Evolutionary conservation across 2,888 invertebrate species (phyloP), one percentile per base, ranked within the genome.

Genomic region (Apotomis capreana): DNA sequence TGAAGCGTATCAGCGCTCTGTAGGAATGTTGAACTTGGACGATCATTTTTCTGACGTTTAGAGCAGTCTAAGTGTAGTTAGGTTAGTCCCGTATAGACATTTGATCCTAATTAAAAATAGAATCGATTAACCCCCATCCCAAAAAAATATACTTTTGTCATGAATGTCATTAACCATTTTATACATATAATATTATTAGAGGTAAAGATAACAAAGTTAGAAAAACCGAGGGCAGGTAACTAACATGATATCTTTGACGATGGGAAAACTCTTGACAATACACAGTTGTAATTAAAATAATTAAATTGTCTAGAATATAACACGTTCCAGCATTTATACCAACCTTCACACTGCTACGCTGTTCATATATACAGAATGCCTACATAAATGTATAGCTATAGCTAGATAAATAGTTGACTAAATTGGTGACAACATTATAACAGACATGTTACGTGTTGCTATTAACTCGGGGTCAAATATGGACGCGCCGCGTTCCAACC

Each of bases 391-490:
- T 6, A 6, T 49, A 49, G 9, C 3, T 49, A 13, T 49, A 61
- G 51, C 49, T 52, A 64, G 63, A 64, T 59, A 67, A 70, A 49
- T 61, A 51, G 44, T 55, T 49, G 51, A 26, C 51, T 67, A 62
- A 72, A 68, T 68, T 63, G 62, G 62, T 54, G 68, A 37, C 71
- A 68, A 61, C 67, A 61, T 49, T 67, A 61, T 44, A 52, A 67
- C 62, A 71, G 61, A 51, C 70, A 51, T 57, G 61, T 57, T 68
- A 63, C 58, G 71, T 52, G 52, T 40, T 4, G 10, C 46, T 63
- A 63, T 72, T 62, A 71, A 52, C 68, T 68, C 54, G 36, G 68
- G 63, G 72, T 63, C 63, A 68, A 71, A 72, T 46, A 44, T 44
- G 70, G 51, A 62, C 36, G 15, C 51, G 62, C 10, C 71, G 26